These are phyloP conservation scores for Drosophila asahinai DNA, from an alignment of 1,140 invertebrate species.

Conservation along the genomic window DNA sequence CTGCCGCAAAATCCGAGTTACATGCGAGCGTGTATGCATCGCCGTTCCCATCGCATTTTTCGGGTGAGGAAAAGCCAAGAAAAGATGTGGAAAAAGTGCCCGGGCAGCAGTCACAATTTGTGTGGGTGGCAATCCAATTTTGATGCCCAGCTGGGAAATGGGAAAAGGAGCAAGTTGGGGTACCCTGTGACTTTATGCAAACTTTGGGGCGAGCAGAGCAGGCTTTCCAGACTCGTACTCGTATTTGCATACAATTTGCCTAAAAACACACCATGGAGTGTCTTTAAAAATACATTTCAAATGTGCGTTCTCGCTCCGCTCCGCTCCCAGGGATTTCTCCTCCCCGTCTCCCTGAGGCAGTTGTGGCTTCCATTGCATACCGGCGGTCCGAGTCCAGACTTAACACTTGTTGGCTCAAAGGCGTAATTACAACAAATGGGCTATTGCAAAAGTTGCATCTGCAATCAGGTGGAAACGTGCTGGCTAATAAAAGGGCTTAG, in stretches of 20 bases:
- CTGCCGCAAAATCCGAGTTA: conserved; percentile 44
- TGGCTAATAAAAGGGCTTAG: conserved; percentile 73
- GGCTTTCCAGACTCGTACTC: conserved; percentile 62
- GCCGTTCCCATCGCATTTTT: conserved; percentile 13
- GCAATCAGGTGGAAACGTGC: conserved; percentile 73
- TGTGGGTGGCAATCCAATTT: conserved; percentile 77
- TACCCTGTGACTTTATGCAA: conserved; percentile 43
- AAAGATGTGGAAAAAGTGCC: conserved; percentile 30
- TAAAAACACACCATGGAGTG: conserved; percentile 78
- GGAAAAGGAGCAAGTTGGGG: conserved; percentile 15
- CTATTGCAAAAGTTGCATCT: conserved; percentile 55
- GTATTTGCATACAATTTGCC: conserved; percentile 84
- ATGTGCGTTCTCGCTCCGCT: conserved; percentile 42
- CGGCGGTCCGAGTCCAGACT: conserved; percentile 32
- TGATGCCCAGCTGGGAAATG: conserved; percentile 60
- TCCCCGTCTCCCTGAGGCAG: conserved; percentile 14
- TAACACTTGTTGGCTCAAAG: conserved; percentile 82
- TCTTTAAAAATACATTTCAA: conserved; percentile 82
- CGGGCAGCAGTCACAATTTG: conserved; percentile 54
- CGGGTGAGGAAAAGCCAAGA: conserved; percentile 21
- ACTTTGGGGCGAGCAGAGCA: conserved; percentile 16
- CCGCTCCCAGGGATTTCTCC: conserved; percentile 19
- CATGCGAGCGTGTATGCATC: conserved; percentile 17
- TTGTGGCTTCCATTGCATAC: conserved; percentile 24
- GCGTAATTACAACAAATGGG: conserved; percentile 82